Conservation (phyloP, 2,113 vertebrate genomes). For the Carettochelys insculpta region DNA sequence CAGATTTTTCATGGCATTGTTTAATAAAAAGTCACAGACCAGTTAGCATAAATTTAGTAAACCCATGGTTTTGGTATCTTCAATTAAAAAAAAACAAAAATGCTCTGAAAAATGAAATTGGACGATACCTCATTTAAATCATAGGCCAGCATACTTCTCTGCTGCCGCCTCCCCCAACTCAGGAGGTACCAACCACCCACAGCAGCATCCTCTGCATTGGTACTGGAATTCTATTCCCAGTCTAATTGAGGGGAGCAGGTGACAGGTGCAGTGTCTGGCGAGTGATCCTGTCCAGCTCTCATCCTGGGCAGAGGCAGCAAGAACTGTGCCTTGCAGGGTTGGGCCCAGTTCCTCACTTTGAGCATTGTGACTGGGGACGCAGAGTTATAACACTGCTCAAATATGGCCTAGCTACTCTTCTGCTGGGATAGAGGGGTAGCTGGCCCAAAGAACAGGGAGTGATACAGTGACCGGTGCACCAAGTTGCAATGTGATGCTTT, state of each 20-base stretch:
- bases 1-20: not conserved
- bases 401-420: not conserved
- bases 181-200: not conserved
- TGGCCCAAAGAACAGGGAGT: not conserved
- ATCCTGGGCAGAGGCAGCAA: not conserved
- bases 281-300: not conserved
- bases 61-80: not conserved
- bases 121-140: not conserved
- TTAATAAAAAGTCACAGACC: not conserved
- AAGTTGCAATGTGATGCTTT: not conserved
- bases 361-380: not conserved
- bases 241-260: not conserved
- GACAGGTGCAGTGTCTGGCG: not conserved
- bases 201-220: not conserved
- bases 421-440: not conserved
- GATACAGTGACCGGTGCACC: not conserved
- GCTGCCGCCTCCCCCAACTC: not conserved
- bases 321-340: not conserved
- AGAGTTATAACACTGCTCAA: not conserved
- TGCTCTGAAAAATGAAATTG: not conserved
- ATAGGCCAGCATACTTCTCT: not conserved
- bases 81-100: not conserved
- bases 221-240: not conserved
- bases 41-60: not conserved
- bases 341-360: not conserved